phyloP scores from a whole-genome alignment of 2,113 vertebrate genomes.

The Brachyhypopomus occidentalis region DNA sequence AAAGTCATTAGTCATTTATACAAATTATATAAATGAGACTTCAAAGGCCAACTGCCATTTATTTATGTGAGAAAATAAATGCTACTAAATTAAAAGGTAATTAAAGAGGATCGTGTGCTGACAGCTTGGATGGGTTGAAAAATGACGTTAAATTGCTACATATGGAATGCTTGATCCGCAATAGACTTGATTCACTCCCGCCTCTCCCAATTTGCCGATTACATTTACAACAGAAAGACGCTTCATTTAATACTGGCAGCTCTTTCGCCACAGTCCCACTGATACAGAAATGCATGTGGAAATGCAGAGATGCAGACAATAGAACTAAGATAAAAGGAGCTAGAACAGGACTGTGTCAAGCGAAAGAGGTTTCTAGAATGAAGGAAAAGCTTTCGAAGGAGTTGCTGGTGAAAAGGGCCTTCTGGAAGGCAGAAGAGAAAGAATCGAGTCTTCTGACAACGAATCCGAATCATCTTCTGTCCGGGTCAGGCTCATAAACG shows the following conservation, averaged over 20 bases:
- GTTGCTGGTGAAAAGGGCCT: slow-evolving; percentile 31
- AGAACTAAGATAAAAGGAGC: slow-evolving; percentile 14
- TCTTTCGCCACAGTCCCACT: slow-evolving; percentile 38
- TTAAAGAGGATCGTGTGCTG: neutral
- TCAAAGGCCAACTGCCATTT: too few relatives aligned
- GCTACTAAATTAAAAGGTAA: too few relatives aligned
- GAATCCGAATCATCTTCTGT: slow-evolving; percentile 33
- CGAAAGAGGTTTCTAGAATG: slow-evolving; percentile 21
- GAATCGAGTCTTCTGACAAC: slow-evolving; percentile 64
- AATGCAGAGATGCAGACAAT: slow-evolving; percentile 12
- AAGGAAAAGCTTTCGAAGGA: slow-evolving; percentile 39
- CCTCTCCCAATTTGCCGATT: slow-evolving; percentile 44
- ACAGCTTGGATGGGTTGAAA: too few relatives aligned
- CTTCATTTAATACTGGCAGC: slow-evolving; percentile 39
- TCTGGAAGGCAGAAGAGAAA: slow-evolving; percentile 52
- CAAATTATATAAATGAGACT: too few relatives aligned
- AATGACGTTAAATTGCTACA: neutral
- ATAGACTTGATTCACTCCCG: slow-evolving; percentile 70
- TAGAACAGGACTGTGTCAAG: neutral
- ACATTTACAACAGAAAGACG: slow-evolving; percentile 41
- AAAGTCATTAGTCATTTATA: too few relatives aligned
- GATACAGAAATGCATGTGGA: slow-evolving; percentile 16
- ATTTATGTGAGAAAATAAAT: neutral
- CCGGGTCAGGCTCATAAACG: neutral
- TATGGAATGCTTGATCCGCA: slow-evolving; percentile 4